A percentile compares a stretch with the other conserved stretches of the same genome.
These are phyloP conservation scores for Ferrisia virgata DNA, from an alignment of 2,888 invertebrate genomes.

Conservation along the genomic window DNA sequence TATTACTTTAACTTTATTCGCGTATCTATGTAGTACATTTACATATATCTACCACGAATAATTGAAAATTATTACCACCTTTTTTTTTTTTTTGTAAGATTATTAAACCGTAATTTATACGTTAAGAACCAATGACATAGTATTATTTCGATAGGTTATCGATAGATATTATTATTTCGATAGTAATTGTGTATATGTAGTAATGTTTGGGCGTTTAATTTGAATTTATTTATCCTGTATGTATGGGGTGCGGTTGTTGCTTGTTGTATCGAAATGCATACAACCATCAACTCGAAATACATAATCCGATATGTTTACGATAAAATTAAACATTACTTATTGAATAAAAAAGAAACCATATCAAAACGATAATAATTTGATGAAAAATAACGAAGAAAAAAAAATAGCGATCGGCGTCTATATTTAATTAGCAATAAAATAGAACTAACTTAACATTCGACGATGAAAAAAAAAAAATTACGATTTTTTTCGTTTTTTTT, in stretches of 20 bases:
- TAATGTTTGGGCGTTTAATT: background rate
- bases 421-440: background rate
- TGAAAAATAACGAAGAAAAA: background rate
- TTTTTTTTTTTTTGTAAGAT: background rate
- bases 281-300: background rate
- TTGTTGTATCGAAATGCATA: too few species aligned
- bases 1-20: background rate
- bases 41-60: background rate
- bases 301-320: slow-evolving; percentile 27
- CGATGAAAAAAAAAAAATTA: background rate
- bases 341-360: background rate
- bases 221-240: slow-evolving; percentile 9
- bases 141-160: background rate
- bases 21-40: too few species aligned
- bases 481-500: too few species aligned
- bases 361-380: background rate
- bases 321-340: background rate
- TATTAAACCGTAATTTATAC: background rate
- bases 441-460: background rate
- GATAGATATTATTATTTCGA: background rate
- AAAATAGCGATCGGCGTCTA: background rate
- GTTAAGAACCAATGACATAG: background rate
- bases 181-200: background rate
- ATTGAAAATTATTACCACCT: background rate
- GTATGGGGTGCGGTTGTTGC: background rate